Evolutionary conservation across 2,888 invertebrate species (phyloP), one percentile per base, ranked within the genome.

Genomic region (Euplexia lucipara): DNA sequence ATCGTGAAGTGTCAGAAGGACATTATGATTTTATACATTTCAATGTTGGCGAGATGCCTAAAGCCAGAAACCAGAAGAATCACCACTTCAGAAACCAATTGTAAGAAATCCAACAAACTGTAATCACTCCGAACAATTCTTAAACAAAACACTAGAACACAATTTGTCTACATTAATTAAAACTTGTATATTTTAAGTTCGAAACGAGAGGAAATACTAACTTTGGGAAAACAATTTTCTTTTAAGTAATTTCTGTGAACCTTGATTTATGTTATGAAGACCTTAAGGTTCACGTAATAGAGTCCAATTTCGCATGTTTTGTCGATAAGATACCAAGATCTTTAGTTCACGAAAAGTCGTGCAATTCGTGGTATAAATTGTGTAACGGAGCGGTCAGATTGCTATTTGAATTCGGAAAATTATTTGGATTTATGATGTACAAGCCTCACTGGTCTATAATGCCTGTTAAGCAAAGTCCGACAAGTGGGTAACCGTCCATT

Each of bases 111-210:
- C 22, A 22, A 26, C 41, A 56, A 57, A 66, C 32, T 41, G 30
- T 61, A 54, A 63, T 62, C 49, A 63, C n/a, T 35, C 12, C 32
- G 14, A 72, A 54, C 52, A 72, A 58, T 70, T 42, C 16, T 18
- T 8, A 18, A 62, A 41, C 47, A 39, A 54, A 72, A 32, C 68
- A 63, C 62, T 60, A 37, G 4, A 63, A 57, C 18, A 57, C 42
- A 70, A 76, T 74, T 68, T 57, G 73, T 75, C 78, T 68, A 78
- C 68, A 73, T 67, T 75, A 77, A 75, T 75, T 75, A 78, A 75
- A 75, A 78, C 78, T 73, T 77, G 59, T 72, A 57, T 62, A 77
- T 75, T 73, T 75, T 78, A 73, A 49, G 67, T 62, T 77, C 30
- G 66, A 52, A 60, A 65, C 47, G 44, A 59, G 70, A 70, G 65